Evolutionary conservation across 1,140 invertebrate genomes (phyloP), one percentile per base, ranked within the genome.

Genomic region (Frieseomelitta varia): DNA sequence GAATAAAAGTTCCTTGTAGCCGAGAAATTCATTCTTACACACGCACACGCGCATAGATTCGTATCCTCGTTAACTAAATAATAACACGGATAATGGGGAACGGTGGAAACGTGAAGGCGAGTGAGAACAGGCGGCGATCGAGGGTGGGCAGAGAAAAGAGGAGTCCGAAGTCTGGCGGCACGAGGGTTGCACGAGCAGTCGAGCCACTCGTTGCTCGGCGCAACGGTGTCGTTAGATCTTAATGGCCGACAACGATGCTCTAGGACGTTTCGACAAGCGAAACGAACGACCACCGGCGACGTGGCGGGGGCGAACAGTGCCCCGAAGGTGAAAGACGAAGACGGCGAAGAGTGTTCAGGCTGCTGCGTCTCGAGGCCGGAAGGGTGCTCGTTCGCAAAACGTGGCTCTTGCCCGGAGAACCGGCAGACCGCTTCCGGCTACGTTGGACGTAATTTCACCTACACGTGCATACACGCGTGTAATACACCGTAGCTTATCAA

Each of bases 161-260:
- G 56, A 63, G 80, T 81, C 30, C 80, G 61, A 67, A 76, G 72
- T 67, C 51, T 53, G 27, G 47, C 4, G 30, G 30, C 58, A 53
- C 34, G 67, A 58, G 81, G 74, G 65, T 61, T 24, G 67, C 24
- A 24, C 39, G 72, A 76, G 63, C 61, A 82, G 34, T 47, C 27
- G 51, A 39, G 79, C 61, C 72, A 85, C 84, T 85, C 78, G 79
- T 85, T 63, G 39, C 39, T 39, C 39, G 84, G 55, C 53, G 84
- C 84, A 76, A 85, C 79, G 79, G 71, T 76, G 79, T 81, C 79
- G 79, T 85, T 81, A 81, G 84, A 85, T 80, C 84, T 85, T 85
- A 85, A 85, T 81, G 84, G 72, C n/a, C 84, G 79, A 76, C 84
- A 76, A 81, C 72, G 84, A 81, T 81, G 72, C 79, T 85, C 71